Conservation (phyloP, 1,140 invertebrate genomes). For the Euwallacea fornicatus region DNA sequence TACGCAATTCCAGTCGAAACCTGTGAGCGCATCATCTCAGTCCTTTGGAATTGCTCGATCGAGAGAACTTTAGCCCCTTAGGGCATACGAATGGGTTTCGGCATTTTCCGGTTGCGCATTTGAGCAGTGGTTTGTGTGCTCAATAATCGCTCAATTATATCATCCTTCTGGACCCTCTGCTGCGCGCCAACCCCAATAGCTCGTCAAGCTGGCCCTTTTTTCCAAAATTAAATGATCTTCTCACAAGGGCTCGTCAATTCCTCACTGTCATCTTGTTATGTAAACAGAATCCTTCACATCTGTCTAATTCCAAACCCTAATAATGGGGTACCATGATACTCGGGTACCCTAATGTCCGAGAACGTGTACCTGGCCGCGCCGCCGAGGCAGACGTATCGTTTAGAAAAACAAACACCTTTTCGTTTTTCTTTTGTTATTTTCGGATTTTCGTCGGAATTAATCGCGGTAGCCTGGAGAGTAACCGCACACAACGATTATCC, state of each 20-base stretch:
- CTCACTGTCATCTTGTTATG: constrained; percentile 32
- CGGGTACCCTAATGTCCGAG: constrained; percentile 11
- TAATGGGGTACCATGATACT: constrained; percentile 18
- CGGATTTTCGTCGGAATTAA: background rate
- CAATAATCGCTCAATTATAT: no score
- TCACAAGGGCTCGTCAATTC: constrained; percentile 20
- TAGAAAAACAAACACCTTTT: constrained; percentile 29
- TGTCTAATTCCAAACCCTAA: constrained; percentile 30
- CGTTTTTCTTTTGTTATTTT: constrained; percentile 1
- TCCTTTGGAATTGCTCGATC: no score
- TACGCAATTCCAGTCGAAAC: no score
- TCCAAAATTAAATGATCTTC: constrained; percentile 31
- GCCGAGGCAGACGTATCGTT: constrained; percentile 16
- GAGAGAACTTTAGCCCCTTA: no score
- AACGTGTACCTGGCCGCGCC: constrained; percentile 5
- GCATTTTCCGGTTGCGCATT: no score
- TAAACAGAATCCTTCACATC: constrained; percentile 34
- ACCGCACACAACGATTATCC: background rate
- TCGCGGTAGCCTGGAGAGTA: background rate
- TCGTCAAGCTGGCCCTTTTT: no score
- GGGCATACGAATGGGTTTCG: no score
- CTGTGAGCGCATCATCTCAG: no score
- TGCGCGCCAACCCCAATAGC: no score
- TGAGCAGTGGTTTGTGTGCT: no score
- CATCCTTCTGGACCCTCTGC: no score